These are phyloP conservation scores for Amblyteles armatorius DNA, from an alignment of 2,888 invertebrate genomes.

Conservation along the genomic window DNA sequence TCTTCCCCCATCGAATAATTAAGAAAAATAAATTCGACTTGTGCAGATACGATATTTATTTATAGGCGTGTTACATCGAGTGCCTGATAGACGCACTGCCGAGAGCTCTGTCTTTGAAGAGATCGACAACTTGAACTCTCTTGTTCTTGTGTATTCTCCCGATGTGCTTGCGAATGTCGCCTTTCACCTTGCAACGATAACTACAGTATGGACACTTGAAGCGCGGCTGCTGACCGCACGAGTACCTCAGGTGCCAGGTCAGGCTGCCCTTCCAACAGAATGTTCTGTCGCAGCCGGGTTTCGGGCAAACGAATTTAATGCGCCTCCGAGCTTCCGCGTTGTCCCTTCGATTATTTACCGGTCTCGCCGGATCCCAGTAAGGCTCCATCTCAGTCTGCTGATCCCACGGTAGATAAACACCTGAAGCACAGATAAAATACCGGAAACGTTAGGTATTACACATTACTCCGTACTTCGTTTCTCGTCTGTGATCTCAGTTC, in stretches of 20 bases:
- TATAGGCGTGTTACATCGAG: constrained; percentile 23
- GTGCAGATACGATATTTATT: constrained; percentile 29
- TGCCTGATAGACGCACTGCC: constrained; percentile 25
- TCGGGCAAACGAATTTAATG: constrained; percentile 76
- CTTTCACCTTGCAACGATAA: constrained; percentile 76
- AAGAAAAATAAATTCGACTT: not conserved
- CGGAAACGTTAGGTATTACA: constrained; percentile 4
- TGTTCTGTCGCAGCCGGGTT: constrained; percentile 72
- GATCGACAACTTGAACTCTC: constrained; percentile 44
- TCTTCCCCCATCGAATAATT: not conserved
- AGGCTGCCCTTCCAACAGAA: constrained; percentile 74
- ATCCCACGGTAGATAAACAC: constrained; percentile 6
- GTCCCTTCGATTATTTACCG: constrained; percentile 9
- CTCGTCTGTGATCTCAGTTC: constrained; percentile 7
- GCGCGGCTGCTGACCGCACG: constrained; percentile 85
- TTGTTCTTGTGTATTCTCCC: constrained; percentile 42
- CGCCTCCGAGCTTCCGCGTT: constrained; percentile 29
- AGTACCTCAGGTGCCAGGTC: constrained; percentile 81
- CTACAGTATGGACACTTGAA: constrained; percentile 79
- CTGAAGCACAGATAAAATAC: constrained; percentile 40
- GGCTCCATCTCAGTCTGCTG: constrained; percentile 11
- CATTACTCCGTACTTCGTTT: constrained; percentile 3
- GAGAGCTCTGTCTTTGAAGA: constrained; percentile 32
- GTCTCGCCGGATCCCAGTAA: not conserved
- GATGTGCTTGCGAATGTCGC: constrained; percentile 74